Conservation (phyloP, 1,140 invertebrate genomes). For the Gerris buenoi region DNA sequence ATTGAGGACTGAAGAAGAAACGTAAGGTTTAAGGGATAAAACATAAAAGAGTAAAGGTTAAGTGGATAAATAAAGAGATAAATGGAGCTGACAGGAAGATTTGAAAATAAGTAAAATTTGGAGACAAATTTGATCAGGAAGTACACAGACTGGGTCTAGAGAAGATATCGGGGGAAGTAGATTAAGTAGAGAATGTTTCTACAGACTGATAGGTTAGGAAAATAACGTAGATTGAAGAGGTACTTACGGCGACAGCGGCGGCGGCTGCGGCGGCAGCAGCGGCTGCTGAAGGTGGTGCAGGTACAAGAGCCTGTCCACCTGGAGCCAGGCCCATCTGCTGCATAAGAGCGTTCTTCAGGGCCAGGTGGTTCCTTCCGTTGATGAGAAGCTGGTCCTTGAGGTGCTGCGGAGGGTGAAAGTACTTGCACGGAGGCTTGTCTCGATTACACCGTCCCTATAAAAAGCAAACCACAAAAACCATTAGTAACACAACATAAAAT, state of each 20-base stretch:
- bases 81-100: too few species aligned
- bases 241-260: background rate
- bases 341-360: slow-evolving; percentile 89
- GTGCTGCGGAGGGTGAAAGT: slow-evolving; percentile 98
- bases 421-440: slow-evolving; percentile 99
- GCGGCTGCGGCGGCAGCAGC: slow-evolving; percentile 23
- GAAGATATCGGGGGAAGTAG: background rate
- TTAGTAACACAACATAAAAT: background rate
- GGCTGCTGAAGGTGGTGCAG: slow-evolving; percentile 68
- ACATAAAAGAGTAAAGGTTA: too few species aligned
- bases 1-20: too few species aligned
- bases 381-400: slow-evolving; percentile 98
- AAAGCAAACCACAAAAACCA: slow-evolving; percentile 19
- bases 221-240: background rate
- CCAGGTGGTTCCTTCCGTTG: slow-evolving; percentile 98
- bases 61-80: too few species aligned
- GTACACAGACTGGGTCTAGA: background rate
- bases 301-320: slow-evolving; percentile 68
- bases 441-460: slow-evolving; percentile 97
- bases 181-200: background rate
- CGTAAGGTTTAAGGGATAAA: too few species aligned
- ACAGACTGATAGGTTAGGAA: background rate
- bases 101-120: background rate
- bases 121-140: background rate
- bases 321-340: slow-evolving; percentile 86